Conservation (phyloP, 2,113 vertebrate species). For the Varanus komodoensis region DNA sequence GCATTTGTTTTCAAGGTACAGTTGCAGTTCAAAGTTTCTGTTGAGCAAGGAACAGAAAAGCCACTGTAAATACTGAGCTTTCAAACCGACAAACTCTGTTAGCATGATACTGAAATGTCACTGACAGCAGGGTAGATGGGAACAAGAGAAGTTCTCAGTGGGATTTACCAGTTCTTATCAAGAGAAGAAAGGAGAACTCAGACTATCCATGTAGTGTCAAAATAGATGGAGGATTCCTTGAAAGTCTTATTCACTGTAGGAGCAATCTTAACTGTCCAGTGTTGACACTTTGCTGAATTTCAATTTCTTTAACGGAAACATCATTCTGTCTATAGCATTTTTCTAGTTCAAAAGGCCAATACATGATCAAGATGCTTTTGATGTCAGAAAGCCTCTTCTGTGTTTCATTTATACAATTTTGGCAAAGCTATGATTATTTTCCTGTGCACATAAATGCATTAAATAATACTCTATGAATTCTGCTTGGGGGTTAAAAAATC, state of each 20-base stretch:
- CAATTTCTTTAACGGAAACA: slow-evolving; percentile 9
- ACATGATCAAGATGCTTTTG: background rate
- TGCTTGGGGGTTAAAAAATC: background rate
- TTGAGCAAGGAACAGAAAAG: background rate
- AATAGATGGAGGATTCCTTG: background rate
- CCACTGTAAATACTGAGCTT: background rate
- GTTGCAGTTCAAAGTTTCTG: slow-evolving; percentile 10
- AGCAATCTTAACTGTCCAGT: slow-evolving; percentile 11
- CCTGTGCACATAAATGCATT: background rate
- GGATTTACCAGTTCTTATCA: slow-evolving; percentile 28
- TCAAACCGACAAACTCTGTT: background rate
- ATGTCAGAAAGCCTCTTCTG: background rate
- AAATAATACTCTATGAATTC: background rate
- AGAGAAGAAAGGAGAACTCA: background rate
- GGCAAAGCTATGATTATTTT: background rate
- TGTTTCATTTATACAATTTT: background rate
- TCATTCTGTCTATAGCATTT: background rate
- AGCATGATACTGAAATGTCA: slow-evolving; percentile 11
- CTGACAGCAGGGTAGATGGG: background rate
- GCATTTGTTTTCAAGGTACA: background rate
- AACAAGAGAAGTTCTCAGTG: slow-evolving; percentile 2
- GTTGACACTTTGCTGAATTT: background rate
- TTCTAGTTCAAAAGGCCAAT: background rate
- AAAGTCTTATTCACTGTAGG: background rate
- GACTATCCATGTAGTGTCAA: background rate